Evolutionary conservation across 2,113 vertebrate species (phyloP), one percentile per base, ranked within the genome.

Genomic region (Smithornis capensis): DNA sequence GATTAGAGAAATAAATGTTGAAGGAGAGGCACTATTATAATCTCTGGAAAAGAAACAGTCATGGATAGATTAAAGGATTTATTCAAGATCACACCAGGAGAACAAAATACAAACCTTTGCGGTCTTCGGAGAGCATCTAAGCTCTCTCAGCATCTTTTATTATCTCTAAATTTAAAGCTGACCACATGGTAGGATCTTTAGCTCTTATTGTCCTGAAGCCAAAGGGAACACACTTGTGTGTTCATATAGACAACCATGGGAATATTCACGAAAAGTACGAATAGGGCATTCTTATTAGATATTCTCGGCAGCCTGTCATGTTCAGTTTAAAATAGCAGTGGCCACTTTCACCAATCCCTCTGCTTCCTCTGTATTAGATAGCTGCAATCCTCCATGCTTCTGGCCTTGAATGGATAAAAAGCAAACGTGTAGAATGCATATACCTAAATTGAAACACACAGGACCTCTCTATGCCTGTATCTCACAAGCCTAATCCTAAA

Each of bases 351-450:
- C 28, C 21, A 47, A 77, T 55, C 17, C 5, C 14, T 80, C 38
- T 89, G 10, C 17, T 64, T 60, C 10, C n/a, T 56, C 29, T 44
- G 14, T 85, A 6, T 50, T 52, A 40, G 28, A 37, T 73, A n/a
- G 10, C 9, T 19, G 42, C 12, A 82, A 9, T 9, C 8, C 10
- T 40, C 28, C 13, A 14, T 82, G 68, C 27, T 45, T 70, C 56
- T 40, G 14, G 52, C n/a, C 63, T 52, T 47, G 10, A 27, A 25
- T 33, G 19, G 17, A 11, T 35, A 15, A 81, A 25, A 3, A 70
- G 28, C 1, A 14, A 8, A 9, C 0, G 0, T 25, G 15, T 19
- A 47, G 35, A 71, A 68, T 21, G 5, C 3, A 59, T 25, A 77
- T 35, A 14, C 27, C 19, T 23, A 35, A 69, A 81, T 25, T 15